Evolutionary conservation across 2,113 vertebrate genomes (phyloP), one percentile per base, ranked within the genome.

Genomic region (Apeltes quadracus): DNA sequence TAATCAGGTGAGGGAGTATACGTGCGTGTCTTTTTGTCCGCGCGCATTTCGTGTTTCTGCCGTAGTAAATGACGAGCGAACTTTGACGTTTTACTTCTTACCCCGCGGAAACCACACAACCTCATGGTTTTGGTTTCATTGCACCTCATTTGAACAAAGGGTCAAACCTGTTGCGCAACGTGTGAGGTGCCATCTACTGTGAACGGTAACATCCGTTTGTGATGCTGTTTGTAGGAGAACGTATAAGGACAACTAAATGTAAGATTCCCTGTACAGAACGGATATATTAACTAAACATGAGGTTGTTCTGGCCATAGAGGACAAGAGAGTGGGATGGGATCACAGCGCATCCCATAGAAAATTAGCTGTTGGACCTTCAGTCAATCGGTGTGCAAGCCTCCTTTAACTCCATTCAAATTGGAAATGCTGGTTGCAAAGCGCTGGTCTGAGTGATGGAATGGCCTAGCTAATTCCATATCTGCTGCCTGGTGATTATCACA

Each of bases 101-200:
- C 25, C 58, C 7, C n/a, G 13, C 13, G 38, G 15, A 67, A 41
- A 34, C 70, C 39, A 7, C 14, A 1, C 3, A 29, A 20, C 10
- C 41, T 22, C 18, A 11, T 57, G 55, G 2, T 55, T 59, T 64
- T 13, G 46, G 43, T 65, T 34, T 23, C 2, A 43, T 25, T 51
- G 53, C 2, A 38, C 36, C 50, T 50, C 34, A 4, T 59, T 44
- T 61, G 65, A 72, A 84, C 57, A 78, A 88, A 77, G 72, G 71
- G 68, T 58, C 53, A 79, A 75, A 93, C 92, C 86, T 93, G 92
- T 93, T 93, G 91, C 90, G 86, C 81, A 86, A 75, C 61, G 61
- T 36, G 43, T 75, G 68, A 76, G 72, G 76, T 80, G 53, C n/a
- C 64, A 23, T 66, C 4, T 20, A 23, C 63, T 44, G 29, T 5